Evolutionary conservation across 2,113 vertebrate species (phyloP), one percentile per base, ranked within the genome.

Genomic region (Phocoena sinus): DNA sequence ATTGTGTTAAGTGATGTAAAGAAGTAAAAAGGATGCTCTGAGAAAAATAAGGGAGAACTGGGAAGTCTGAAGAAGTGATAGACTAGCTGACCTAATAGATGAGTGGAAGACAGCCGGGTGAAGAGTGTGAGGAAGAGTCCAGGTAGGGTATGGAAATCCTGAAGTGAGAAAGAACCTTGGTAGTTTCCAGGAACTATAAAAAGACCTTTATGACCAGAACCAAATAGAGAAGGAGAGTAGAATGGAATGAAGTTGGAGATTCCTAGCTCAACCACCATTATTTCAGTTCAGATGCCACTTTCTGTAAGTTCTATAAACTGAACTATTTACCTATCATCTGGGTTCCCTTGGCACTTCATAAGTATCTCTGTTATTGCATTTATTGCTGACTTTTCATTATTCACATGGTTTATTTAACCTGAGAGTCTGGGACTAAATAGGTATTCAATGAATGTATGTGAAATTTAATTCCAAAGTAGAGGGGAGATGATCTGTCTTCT

Each of bases 221-320:
- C 81, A 90, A 88, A 85, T 53, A 85, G 47, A 62, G 41, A 65
- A 23, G 33, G 28, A 88, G 21, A 67, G n/a, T 65, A 79, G 6
- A 79, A 31, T 80, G 17, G 23, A 94, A 89, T 94, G 15, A 77
- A 14, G 25, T 25, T 83, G 47, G 56, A 63, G 50, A 91, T 92
- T 95, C 79, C 31, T 47, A 77, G 15, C 36, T 65, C 28, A 67
- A 31, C 12, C 26, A 77, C 44, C 9, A 73, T 62, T 33, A 74
- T 94, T 94, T 97, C 41, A 77, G 41, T 96, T 91, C 73, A 94
- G 91, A 76, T 84, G 31, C 33, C 31, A 63, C 21, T 79, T 81
- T 94, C 41, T 95, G 5, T 77, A 95, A 73, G 36, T 91, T 96
- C 73, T 96, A 3, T 89, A 95, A 85, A 87, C 20, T 77, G 28